phyloP scores from a whole-genome alignment of 2,888 invertebrate genomes.

The Siphonodentalium dalli region DNA sequence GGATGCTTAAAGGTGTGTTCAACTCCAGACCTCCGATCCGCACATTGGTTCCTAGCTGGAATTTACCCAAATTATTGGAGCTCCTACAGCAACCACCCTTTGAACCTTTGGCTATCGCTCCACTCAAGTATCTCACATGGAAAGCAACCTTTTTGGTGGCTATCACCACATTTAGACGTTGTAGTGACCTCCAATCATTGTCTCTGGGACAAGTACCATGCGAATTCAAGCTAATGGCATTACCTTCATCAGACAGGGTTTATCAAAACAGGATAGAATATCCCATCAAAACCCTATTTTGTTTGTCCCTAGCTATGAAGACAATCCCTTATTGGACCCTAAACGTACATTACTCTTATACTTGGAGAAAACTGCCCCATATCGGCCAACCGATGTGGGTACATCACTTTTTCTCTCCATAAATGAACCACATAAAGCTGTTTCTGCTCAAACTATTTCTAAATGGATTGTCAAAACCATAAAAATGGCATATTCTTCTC shows the following conservation, averaged over 20 bases:
- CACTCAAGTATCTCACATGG: conserved; percentile 7
- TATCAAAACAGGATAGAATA: not conserved
- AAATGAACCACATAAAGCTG: no score
- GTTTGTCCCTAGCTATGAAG: not conserved
- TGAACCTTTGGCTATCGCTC: conserved; percentile 17
- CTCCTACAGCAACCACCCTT: conserved; percentile 9
- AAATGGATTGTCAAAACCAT: no score
- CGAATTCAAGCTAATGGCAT: conserved; percentile 4
- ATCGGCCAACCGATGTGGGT: no score
- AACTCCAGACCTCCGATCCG: conserved; percentile 11
- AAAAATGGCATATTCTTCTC: no score
- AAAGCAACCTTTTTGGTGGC: conserved; percentile 9
- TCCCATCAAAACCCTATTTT: not conserved
- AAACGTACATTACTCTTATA: no score
- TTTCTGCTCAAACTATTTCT: no score
- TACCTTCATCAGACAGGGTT: conserved; percentile 14
- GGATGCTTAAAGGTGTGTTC: conserved; percentile 12
- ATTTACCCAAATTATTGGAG: conserved; percentile 15
- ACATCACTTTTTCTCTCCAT: no score
- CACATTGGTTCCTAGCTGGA: conserved; percentile 19
- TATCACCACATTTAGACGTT: conserved; percentile 12
- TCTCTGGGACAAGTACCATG: conserved; percentile 1
- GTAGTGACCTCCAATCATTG: conserved; percentile 10
- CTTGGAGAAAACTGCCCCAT: no score
- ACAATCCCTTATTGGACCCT: no score